Base-by-base conservation (phyloP, 2,888 invertebrate species). In the Willowsia nigromaculata region DNA sequence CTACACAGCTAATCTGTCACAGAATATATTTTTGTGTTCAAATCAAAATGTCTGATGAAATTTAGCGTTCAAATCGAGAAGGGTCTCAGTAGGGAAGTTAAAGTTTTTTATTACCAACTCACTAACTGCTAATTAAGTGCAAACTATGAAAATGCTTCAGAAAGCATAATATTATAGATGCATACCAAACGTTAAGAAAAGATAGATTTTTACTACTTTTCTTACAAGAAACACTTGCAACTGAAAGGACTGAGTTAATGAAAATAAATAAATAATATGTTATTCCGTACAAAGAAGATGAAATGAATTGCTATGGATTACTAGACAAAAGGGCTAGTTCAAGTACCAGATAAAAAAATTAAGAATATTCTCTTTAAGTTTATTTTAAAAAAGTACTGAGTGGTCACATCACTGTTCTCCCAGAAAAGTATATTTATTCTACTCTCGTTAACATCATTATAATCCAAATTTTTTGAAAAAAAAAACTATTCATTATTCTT, bases 191-290 rank as follows among this genome's bases (percentile, higher is more conserved):
- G 11, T 15, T 30, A 25, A 59, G 25, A 80, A 80, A 71, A 71
- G 43, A 22, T 65, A 7, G 0, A 74, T 53, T 84, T 59, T 18
- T 13, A n/a, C 18, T 65, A n/a, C 40, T 71, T 71, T 71, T 71
- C 68, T 71, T 71, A 27, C 59, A 85, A 43, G 76, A 85, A 85
- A 85, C 78, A 85, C 85, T 84, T 85, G 88, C 33, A 88, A 88
- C 88, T 88, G 82, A 88, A 76, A 88, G 88, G 88, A 88, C 88
- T 88, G 88, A 88, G 82, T 82, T 82, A 43, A 81, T 71, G 27
- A 59, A 86, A 78, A 68, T 68, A 68, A 43, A 37, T 30, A 78
- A 53, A 13, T 13, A 18, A 22, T 40, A 88, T 82, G 81, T 88
- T 80, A 81, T 27, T 88, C 81, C 87, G 87, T 88, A 88, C 88